Conservation (phyloP, 2,113 vertebrate genomes). For the Eidolon helvum region DNA sequence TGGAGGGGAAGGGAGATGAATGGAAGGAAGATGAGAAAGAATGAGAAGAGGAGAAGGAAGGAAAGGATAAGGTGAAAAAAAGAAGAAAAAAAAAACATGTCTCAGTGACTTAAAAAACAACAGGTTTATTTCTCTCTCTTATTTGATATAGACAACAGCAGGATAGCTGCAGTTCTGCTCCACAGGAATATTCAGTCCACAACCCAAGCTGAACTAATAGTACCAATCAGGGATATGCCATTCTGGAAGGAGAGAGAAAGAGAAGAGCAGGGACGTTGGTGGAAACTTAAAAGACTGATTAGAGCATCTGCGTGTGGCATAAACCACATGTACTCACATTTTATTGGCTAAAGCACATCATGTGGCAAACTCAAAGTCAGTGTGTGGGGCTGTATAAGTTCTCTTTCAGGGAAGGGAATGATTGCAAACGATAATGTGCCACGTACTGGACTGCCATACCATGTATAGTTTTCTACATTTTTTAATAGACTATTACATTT, state of each 20-base stretch:
- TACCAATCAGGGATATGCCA: neutral
- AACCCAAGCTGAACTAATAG: neutral
- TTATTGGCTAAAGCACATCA: too few relatives aligned
- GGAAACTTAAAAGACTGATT: neutral
- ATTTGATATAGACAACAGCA: neutral
- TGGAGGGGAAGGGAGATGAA: accelerated
- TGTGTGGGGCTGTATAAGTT: neutral
- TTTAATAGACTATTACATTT: neutral
- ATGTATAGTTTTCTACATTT: neutral
- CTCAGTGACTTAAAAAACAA: neutral
- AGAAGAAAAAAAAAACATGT: neutral
- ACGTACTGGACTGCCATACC: neutral
- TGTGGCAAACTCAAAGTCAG: neutral
- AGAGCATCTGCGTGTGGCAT: neutral
- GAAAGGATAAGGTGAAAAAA: neutral
- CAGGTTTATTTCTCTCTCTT: neutral
- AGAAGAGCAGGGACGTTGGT: neutral
- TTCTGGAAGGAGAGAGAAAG: neutral
- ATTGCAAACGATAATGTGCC: neutral
- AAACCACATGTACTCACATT: neutral
- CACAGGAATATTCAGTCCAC: neutral
- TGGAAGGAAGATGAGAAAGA: neutral
- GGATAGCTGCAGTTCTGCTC: neutral
- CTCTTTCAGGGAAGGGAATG: neutral
- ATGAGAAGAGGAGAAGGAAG: neutral